Percentiles rank a stretch among this genome's conserved stretches.
Conservation (phyloP, 2,888 invertebrate genomes). For the Kryphioiulus occultus region DNA sequence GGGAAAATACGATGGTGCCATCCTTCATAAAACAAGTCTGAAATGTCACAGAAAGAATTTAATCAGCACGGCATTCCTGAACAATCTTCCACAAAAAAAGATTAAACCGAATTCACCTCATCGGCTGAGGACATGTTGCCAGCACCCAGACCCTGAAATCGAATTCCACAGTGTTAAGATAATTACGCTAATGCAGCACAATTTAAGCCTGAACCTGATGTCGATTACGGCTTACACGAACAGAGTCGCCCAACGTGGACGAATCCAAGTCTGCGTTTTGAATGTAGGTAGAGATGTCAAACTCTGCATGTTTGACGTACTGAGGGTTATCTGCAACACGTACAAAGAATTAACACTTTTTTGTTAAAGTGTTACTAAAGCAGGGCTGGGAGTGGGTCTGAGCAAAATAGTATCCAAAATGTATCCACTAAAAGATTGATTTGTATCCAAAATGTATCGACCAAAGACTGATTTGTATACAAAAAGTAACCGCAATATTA, state of each 20-base stretch:
- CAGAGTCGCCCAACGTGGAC: not conserved
- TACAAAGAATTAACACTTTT: not conserved
- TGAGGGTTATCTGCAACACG: constrained; percentile 24
- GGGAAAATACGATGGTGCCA: not conserved
- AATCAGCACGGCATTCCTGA: not conserved
- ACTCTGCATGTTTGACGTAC: constrained; percentile 41
- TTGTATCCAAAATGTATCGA: too few relatives aligned
- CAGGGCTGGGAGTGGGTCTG: too few relatives aligned
- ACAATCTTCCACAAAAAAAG: not conserved
- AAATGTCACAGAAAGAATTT: not conserved
- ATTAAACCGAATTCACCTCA: not conserved
- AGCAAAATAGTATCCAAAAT: too few relatives aligned
- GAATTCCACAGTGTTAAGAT: not conserved
- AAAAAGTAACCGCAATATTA: too few relatives aligned
- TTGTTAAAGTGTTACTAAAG: too few relatives aligned
- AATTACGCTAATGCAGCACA: not conserved
- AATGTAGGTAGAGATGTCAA: constrained; percentile 44
- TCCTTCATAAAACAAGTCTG: not conserved
- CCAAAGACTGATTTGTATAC: too few relatives aligned
- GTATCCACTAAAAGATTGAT: too few relatives aligned
- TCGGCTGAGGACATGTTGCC: not conserved
- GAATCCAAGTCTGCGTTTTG: not conserved
- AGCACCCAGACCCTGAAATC: not conserved
- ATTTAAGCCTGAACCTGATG: too few relatives aligned
- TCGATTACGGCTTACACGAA: not conserved